Percentiles rank a stretch among this genome's conserved stretches.
Conservation (phyloP, 2,888 invertebrate species). For the Drosophila silvestris region DNA sequence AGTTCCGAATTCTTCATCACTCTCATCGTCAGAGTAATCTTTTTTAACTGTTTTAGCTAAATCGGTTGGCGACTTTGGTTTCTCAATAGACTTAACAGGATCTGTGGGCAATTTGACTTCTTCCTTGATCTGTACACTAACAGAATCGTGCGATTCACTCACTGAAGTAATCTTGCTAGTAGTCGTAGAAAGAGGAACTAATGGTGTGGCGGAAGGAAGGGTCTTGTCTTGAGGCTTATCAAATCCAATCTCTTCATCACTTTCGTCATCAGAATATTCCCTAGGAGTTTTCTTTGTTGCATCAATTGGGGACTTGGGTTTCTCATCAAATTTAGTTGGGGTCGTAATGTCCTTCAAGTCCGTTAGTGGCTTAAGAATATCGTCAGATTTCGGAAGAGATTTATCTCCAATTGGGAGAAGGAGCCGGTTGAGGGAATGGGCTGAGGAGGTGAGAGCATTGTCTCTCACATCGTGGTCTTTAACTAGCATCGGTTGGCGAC, state of each 20-base stretch:
- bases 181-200: neutral
- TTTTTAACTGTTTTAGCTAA: neutral
- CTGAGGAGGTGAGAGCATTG: no score
- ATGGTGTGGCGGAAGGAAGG: neutral
- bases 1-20: no score
- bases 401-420: conserved; percentile 13
- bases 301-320: neutral
- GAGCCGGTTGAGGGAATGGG: neutral
- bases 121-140: neutral
- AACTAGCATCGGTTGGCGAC: no score
- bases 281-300: neutral
- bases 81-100: neutral
- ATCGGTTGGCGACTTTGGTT: no score
- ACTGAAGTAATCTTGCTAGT: neutral
- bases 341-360: neutral
- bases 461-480: no score
- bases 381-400: conserved; percentile 6
- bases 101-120: neutral
- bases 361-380: conserved; percentile 1
- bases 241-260: neutral
- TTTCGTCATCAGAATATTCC: neutral
- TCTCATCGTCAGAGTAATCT: no score
- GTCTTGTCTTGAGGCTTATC: neutral
- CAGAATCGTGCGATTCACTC: neutral
- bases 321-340: conserved; percentile 8